phyloP scores from a whole-genome alignment of 2,888 invertebrate genomes.

The Sepioteuthis lessoniana region DNA sequence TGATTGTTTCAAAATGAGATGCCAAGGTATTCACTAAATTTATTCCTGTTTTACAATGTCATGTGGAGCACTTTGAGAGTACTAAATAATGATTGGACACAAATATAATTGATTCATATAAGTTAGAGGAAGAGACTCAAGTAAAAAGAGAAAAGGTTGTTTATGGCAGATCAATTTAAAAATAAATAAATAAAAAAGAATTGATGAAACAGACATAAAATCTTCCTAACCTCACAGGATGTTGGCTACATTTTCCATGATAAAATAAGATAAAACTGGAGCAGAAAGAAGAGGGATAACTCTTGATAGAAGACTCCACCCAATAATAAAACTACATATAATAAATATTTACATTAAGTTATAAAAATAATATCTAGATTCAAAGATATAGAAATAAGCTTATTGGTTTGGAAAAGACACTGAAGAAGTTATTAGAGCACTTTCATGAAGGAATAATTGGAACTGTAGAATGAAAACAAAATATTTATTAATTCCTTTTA shows the following conservation, averaged over 20 bases:
- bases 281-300: neutral
- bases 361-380: neutral
- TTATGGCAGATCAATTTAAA: neutral
- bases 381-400: neutral
- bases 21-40: no score
- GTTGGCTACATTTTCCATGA: slow-evolving; percentile 17
- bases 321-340: neutral
- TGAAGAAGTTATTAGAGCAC: neutral
- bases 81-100: no score
- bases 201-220: neutral
- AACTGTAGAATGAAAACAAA: no score
- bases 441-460: neutral
- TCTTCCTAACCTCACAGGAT: neutral
- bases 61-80: no score
- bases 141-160: neutral
- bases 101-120: no score
- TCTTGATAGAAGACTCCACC: neutral
- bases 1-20: no score
- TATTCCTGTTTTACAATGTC: no score
- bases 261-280: slow-evolving; percentile 8
- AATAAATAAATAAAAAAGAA: no score
- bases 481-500: neutral
- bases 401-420: neutral
- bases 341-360: neutral
- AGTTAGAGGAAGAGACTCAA: neutral